Evolutionary conservation across 2,888 invertebrate species (phyloP), one percentile per base, ranked within the genome.

Genomic region (Apodemia duryi): DNA sequence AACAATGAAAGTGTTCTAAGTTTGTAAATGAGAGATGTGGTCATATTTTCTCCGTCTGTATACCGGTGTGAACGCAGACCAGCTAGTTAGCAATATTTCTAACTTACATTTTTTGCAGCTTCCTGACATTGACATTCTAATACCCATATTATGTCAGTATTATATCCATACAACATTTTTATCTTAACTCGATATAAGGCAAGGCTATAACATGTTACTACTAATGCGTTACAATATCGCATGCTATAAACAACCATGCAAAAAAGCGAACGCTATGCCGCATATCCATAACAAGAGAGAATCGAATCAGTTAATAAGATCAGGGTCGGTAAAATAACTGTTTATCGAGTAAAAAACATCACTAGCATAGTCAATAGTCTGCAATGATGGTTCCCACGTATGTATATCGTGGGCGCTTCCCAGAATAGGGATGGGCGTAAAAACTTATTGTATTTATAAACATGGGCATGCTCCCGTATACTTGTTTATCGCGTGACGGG

Each of bases 291-390:
- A 68, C 62, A 65, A 68, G 38, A 63, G 38, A 63, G 65, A 69
- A 63, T 65, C 54, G 69, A 63, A 69, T 69, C 69, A 54, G 64
- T 65, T 68, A 71, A 71, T 69, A 67, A 71, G 70, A 71, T 67
- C 69, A 61, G 69, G 70, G 69, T 69, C 69, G 67, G 41, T n/a
- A 35, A 68, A 68, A 67, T 71, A 71, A 71, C 70, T 67, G 70
- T 68, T 64, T 57, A n/a, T 51, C 28, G 29, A 11, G 32, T 60
- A 67, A 64, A 69, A 67, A 67, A 28, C 66, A 65, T 67, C 65
- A 54, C 61, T 64, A 43, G 61, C 57, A 62, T 46, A 66, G 41
- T 35, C 51, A 71, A 70, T 69, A 71, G 67, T 65, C 52, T 52
- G 28, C 21, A 46, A 46, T 43, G 46, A 46, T 6, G 49, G 67